phyloP scores from a whole-genome alignment of 2,888 invertebrate genomes.

The Hypselothyrea guttata region DNA sequence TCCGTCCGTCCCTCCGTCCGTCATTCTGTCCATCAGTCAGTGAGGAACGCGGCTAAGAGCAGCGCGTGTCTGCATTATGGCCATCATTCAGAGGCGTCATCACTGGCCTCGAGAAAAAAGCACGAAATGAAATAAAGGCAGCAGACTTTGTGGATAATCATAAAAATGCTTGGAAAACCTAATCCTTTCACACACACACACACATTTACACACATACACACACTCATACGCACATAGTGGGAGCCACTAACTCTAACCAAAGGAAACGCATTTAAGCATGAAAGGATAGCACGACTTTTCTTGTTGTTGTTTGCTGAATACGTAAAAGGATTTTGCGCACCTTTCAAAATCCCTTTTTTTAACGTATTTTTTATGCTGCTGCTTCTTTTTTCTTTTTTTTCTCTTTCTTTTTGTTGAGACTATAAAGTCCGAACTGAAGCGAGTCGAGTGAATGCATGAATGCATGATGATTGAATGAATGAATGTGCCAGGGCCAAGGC shows the following conservation, averaged over 20 bases:
- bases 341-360: constrained; percentile 63
- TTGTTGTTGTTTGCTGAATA: constrained; percentile 48
- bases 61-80: constrained; percentile 57
- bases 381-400: constrained; percentile 23
- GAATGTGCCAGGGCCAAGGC: constrained; percentile 47
- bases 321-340: constrained; percentile 72
- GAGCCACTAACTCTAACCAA: constrained; percentile 56
- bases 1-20: too few species aligned
- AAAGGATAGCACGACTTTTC: constrained; percentile 61
- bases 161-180: constrained; percentile 51
- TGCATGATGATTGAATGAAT: constrained; percentile 66
- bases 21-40: constrained; percentile 38
- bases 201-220: constrained; percentile 39
- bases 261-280: constrained; percentile 68
- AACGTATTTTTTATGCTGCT: too few species aligned
- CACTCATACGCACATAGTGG: constrained; percentile 9
- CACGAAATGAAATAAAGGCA: constrained; percentile 1
- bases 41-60: constrained; percentile 10
- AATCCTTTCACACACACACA: constrained; percentile 62
- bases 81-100: constrained; percentile 61
- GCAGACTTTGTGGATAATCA: constrained; percentile 42
- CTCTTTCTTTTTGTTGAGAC: constrained; percentile 24
- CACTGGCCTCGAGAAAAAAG: constrained; percentile 14
- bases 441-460: constrained; percentile 57
- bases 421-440: constrained; percentile 44